Evolutionary conservation across 37 sponge, comb jelly and placozoan species (phyloP).

Genomic region (Theonella swinhoei): DNA sequence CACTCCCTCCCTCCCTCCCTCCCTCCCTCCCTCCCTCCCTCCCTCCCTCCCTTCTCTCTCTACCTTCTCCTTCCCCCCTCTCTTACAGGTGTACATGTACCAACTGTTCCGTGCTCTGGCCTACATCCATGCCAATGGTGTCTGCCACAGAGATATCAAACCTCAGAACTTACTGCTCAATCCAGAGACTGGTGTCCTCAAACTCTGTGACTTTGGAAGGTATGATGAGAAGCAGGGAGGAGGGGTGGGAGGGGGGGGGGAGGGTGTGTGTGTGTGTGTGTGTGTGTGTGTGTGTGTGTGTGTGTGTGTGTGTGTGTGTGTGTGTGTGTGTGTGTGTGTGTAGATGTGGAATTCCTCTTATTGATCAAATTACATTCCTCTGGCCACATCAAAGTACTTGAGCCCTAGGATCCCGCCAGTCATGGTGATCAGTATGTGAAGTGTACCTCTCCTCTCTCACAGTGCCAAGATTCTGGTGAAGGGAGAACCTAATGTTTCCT

Average conservation of each 20-base stretch:
- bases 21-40: neutral
- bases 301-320: too few species aligned
- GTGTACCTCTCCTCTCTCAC: neutral
- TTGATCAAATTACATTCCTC: too few species aligned
- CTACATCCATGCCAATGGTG: conserved; percentile 98
- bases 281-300: too few species aligned
- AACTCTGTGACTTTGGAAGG: conserved; percentile 98
- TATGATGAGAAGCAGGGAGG: neutral
- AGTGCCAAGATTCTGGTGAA: conserved; percentile 95
- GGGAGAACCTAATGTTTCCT: conserved; percentile 97
- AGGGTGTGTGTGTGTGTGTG: too few species aligned
- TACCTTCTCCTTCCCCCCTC: neutral
- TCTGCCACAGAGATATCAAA: conserved; percentile 98
- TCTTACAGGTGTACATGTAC: conserved; percentile 90
- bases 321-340: too few species aligned
- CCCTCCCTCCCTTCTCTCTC: neutral
- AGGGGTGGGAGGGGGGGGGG: too few species aligned
- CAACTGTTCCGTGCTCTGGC: conserved; percentile 96
- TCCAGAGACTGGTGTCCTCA: conserved; percentile 93
- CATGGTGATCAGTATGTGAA: neutral
- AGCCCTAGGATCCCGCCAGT: neutral
- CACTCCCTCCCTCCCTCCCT: too few species aligned
- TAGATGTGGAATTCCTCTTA: too few species aligned
- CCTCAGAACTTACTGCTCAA: conserved; percentile 96
- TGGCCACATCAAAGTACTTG: neutral